phyloP scores from a whole-genome alignment of 2,113 vertebrate species.

The Poeciliopsis retropinna region DNA sequence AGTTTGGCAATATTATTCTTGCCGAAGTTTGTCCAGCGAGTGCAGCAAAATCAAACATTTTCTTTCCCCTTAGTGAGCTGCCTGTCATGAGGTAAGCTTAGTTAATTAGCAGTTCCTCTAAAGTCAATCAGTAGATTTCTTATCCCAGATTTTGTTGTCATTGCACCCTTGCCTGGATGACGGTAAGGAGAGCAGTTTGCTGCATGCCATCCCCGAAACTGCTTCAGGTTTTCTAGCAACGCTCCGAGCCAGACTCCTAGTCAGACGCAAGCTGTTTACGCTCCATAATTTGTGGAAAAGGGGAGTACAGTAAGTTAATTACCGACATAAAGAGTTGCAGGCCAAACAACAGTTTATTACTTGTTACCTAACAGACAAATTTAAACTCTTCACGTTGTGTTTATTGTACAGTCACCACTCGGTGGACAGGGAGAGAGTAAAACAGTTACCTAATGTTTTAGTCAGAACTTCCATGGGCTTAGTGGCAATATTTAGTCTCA shows the following conservation, averaged over 20 bases:
- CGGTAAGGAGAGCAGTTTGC: slow-evolving; percentile 43
- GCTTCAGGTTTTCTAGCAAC: slow-evolving; percentile 18
- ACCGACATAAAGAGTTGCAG: not conserved
- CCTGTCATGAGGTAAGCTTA: slow-evolving; percentile 40
- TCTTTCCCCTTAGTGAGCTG: slow-evolving; percentile 46
- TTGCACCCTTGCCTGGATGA: slow-evolving; percentile 31
- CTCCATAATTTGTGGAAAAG: slow-evolving; percentile 36
- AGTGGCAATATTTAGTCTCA: slow-evolving; percentile 53
- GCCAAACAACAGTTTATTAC: slow-evolving; percentile 2
- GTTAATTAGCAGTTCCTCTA: slow-evolving; percentile 18
- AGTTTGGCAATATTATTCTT: slow-evolving; percentile 32
- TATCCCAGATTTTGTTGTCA: slow-evolving; percentile 43
- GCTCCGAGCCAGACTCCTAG: slow-evolving; percentile 24
- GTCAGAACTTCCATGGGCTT: slow-evolving; percentile 67
- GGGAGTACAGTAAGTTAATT: slow-evolving; percentile 11
- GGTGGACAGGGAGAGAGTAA: slow-evolving; percentile 23
- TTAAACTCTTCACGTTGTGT: slow-evolving; percentile 14
- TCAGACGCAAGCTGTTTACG: slow-evolving; percentile 36
- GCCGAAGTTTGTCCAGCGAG: slow-evolving; percentile 37
- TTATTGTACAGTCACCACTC: slow-evolving; percentile 9
- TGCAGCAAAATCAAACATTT: slow-evolving; percentile 56
- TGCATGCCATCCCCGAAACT: slow-evolving; percentile 41
- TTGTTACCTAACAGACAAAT: slow-evolving; percentile 20
- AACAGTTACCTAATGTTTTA: slow-evolving; percentile 64
- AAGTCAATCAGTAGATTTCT: slow-evolving; percentile 24